These are phyloP conservation scores for Heliopora coerulea DNA, from an alignment of 92 coral and sea anemone species.

Conservation along the genomic window DNA sequence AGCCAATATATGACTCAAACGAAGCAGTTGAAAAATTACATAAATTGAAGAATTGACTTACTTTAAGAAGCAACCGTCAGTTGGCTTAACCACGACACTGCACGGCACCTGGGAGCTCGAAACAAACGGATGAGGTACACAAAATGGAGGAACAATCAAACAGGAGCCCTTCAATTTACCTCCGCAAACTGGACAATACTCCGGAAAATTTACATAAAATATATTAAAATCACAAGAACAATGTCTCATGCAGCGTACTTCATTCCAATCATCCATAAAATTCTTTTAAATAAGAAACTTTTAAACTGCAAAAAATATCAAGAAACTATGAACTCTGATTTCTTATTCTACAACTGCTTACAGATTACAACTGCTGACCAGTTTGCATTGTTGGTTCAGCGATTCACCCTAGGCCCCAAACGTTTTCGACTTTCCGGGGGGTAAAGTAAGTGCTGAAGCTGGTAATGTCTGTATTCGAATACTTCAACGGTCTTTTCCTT, in stretches of 20 bases:
- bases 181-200: conserved; percentile 66
- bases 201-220: conserved; percentile 65
- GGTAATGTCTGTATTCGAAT: too few relatives aligned
- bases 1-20: too few relatives aligned
- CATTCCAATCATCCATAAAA: conserved; percentile 18
- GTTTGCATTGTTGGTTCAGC: not conserved
- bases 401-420: not conserved
- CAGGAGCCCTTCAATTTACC: conserved; percentile 48
- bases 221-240: conserved; percentile 60
- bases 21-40: too few relatives aligned
- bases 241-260: conserved; percentile 77
- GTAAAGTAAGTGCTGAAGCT: too few relatives aligned
- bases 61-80: conserved; percentile 69
- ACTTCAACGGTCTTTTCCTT: not conserved
- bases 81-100: conserved; percentile 66
- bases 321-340: not conserved
- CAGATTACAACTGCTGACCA: conserved; percentile 25
- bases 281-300: not conserved
- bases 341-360: too few relatives aligned
- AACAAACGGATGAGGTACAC: conserved; percentile 68
- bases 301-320: not conserved
- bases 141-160: conserved; percentile 73
- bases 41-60: too few relatives aligned
- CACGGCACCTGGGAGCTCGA: conserved; percentile 42
- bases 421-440: not conserved